Percentiles rank a stretch among this genome's conserved stretches.
Evolutionary conservation across 2,797 vertebrate species (phyloP).

Genomic region (Pseudomugil gertrudae): DNA sequence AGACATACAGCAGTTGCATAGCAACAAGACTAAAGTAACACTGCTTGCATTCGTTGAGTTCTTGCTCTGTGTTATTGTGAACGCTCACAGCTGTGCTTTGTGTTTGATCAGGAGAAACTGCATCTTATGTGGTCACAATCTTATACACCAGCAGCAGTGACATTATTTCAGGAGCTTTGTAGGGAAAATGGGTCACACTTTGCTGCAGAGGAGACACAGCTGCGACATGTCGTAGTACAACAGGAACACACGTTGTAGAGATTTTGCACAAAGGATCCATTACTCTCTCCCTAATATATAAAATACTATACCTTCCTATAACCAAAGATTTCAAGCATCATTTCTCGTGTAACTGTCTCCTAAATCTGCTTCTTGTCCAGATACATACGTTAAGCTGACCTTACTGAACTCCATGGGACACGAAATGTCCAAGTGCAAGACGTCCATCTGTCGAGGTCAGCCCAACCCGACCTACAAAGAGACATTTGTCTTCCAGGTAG

Average conservation of each 20-base stretch:
- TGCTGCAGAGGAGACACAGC: slow-evolving; percentile 38
- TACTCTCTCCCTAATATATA: not conserved
- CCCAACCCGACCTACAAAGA: slow-evolving; percentile 97
- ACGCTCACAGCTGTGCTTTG: slow-evolving; percentile 45
- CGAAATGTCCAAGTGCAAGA: slow-evolving; percentile 99
- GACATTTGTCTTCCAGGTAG: slow-evolving; percentile 97
- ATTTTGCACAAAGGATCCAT: slow-evolving; percentile 61
- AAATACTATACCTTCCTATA: not conserved
- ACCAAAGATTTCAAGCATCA: not conserved
- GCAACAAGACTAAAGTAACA: slow-evolving; percentile 67
- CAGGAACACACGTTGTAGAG: slow-evolving; percentile 20
- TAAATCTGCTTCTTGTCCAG: slow-evolving; percentile 76
- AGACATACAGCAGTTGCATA: slow-evolving; percentile 67
- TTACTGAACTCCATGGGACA: slow-evolving; percentile 98
- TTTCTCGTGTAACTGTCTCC: slow-evolving; percentile 36
- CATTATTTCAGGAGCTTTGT: slow-evolving; percentile 31
- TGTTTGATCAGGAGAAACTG: slow-evolving; percentile 63
- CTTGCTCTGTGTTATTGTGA: slow-evolving; percentile 48
- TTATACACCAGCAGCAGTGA: slow-evolving; percentile 24
- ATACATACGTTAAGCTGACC: slow-evolving; percentile 96
- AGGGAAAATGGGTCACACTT: slow-evolving; percentile 30
- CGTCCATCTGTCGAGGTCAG: slow-evolving; percentile 94
- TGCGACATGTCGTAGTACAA: slow-evolving; percentile 29
- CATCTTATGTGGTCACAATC: slow-evolving; percentile 51
- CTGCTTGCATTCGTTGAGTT: slow-evolving; percentile 51